phyloP scores from a whole-genome alignment of 1,140 invertebrate genomes.

The Trialeurodes vaporariorum region DNA sequence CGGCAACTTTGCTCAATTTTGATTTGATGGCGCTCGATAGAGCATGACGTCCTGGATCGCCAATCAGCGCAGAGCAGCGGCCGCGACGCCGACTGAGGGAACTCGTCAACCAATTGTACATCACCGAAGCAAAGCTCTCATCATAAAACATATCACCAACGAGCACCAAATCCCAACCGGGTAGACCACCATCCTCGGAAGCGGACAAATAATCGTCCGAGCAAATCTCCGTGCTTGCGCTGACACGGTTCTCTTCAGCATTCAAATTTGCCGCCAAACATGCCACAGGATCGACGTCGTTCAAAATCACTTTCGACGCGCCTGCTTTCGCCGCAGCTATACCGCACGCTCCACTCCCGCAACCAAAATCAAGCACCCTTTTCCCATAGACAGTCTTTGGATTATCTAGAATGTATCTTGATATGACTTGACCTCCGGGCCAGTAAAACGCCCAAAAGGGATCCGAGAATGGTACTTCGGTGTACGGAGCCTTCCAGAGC shows the following conservation, averaged over 20 bases:
- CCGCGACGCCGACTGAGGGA: constrained; percentile 20
- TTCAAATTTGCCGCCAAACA: constrained; percentile 37
- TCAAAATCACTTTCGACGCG: constrained; percentile 34
- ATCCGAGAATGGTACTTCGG: constrained; percentile 32
- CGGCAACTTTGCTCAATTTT: constrained; percentile 12
- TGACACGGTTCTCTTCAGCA: constrained; percentile 36
- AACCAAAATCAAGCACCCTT: constrained; percentile 34
- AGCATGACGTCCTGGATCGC: constrained; percentile 33
- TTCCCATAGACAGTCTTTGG: constrained; percentile 23
- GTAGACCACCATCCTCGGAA: neutral
- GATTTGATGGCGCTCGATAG: constrained; percentile 10
- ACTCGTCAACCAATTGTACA: constrained; percentile 38
- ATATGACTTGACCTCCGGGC: constrained; percentile 44
- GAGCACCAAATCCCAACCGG: constrained; percentile 36
- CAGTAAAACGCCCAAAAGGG: constrained; percentile 48
- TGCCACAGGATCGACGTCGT: constrained; percentile 39
- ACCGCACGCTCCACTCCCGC: constrained; percentile 35
- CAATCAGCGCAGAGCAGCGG: constrained; percentile 33
- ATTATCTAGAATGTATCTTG: constrained; percentile 40
- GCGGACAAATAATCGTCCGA: constrained; percentile 34
- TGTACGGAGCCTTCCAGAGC: constrained; percentile 35
- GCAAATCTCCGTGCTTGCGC: constrained; percentile 28
- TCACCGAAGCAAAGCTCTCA: constrained; percentile 34
- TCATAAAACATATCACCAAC: constrained; percentile 46
- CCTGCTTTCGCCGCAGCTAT: constrained; percentile 33